Base-by-base conservation (phyloP, 2,888 invertebrate species). In the Tuta absoluta region DNA sequence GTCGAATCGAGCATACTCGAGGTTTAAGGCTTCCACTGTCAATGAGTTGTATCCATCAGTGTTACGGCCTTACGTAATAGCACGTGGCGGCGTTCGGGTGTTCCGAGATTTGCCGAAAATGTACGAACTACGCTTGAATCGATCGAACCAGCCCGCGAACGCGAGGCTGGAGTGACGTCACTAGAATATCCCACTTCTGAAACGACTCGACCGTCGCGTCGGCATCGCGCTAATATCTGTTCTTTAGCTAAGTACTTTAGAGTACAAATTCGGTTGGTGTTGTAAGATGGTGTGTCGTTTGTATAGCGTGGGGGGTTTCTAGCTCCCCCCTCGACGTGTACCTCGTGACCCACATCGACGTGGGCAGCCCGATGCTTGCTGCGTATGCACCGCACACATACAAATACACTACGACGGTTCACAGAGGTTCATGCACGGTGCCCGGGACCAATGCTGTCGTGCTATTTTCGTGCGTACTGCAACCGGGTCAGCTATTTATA, bases 81-180 rank as follows among this genome's bases (percentile, higher is more conserved):
- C 90, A 90, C 90, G 89, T 90, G 90, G 87, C 77, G 68, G 72
- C 80, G 74, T 73, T 81, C 80, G 76, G 75, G 69, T 62, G 67
- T 70, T 69, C 80, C 87, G 87, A 85, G 70, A 70, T 74, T 72
- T 63, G 64, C 69, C 86, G 87, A 76, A 76, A 75, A 77, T 70
- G 64, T 72, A 79, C 88, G 87, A 86, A 68, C 72, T 67, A 70
- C 72, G 71, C 69, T 73, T 75, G 69, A 80, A 85, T 88, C 87
- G 88, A 89, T 83, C 84, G 73, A 65, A 75, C 64, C 69, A 77
- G 70, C 81, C 82, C 84, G 85, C 81, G 81, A 84, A 79, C 82
- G 80, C 81, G 84, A 86, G 84, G 85, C 84, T 73, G 72, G 72
- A 69, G 85, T 90, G 91, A 91, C 91, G 91, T 91, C 89, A 91